A percentile compares a stretch with the other conserved stretches of the same genome.
phyloP scores from a whole-genome alignment of 2,888 invertebrate genomes.

The Chrysodeixis includens region DNA sequence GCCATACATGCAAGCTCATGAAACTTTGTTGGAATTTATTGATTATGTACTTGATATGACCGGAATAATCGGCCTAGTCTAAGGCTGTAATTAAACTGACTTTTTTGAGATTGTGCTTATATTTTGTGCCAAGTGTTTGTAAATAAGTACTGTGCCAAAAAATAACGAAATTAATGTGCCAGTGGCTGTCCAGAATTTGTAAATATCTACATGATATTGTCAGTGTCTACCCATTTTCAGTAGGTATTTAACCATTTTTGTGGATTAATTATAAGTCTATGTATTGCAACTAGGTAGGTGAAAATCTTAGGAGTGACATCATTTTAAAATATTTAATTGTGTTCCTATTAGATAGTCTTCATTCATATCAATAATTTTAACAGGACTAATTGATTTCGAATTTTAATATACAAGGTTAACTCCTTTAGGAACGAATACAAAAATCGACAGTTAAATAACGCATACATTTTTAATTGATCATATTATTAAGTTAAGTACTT shows the following conservation, averaged over 20 bases:
- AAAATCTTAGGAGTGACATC: slow-evolving; percentile 11
- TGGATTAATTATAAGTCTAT: slow-evolving; percentile 29
- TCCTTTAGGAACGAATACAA: no score
- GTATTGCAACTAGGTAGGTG: slow-evolving; percentile 12
- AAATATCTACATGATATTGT: slow-evolving; percentile 35
- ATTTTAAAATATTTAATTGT: slow-evolving; percentile 25
- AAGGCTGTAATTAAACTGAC: slow-evolving; percentile 54
- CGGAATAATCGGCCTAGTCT: neutral
- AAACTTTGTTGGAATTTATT: neutral
- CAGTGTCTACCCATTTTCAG: slow-evolving; percentile 39
- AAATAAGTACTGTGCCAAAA: slow-evolving; percentile 42
- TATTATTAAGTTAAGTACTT: no score
- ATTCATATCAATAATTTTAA: slow-evolving; percentile 32
- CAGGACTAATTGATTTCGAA: neutral
- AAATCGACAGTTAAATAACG: no score
- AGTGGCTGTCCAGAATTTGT: slow-evolving; percentile 59
- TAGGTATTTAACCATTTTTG: slow-evolving; percentile 33
- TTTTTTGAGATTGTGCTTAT: slow-evolving; percentile 60
- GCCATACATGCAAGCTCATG: neutral
- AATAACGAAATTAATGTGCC: slow-evolving; percentile 69
- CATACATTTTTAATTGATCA: no score
- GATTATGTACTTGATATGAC: neutral
- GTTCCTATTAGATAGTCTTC: slow-evolving; percentile 36
- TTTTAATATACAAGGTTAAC: no score
- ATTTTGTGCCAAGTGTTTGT: slow-evolving; percentile 65